Base-by-base conservation (phyloP, 1,140 invertebrate species). In the Neodiprion pinetum region DNA sequence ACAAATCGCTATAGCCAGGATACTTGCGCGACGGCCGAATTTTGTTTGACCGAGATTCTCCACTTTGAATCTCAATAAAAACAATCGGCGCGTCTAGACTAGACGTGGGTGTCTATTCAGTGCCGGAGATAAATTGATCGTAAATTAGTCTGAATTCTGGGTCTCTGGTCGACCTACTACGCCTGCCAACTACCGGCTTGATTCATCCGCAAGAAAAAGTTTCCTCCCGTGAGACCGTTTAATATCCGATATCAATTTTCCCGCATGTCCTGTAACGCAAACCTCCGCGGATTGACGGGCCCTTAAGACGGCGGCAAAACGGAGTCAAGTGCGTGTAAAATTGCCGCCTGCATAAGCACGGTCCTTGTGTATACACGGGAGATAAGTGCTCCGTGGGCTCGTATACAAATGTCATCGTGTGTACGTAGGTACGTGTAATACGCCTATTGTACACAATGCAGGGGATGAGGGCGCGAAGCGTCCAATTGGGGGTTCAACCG, bases 271-370 rank as follows among this genome's bases (percentile, higher is more conserved):
- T 0, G 28, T 1, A 5, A 28, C 3, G 53, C 3, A 65, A 66
- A 12, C 71, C n/a, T 1, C 71, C 48, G 66, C 48, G 17, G 50
- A 50, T n/a, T 70, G 12, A 48, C 65, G 53, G 67, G 68, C 50
- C 47, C 47, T n/a, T 73, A 65, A 10, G 48, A n/a, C 61, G 61
- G 61, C 14, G 61, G 21, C 61, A 21, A n/a, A 40, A 40, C 86
- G 84, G 88, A 88, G 85, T 89, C 87, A 89, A 89, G 88, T 89
- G 88, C 88, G 87, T 88, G 88, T 89, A 88, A 88, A 89, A 89
- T 89, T 84, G 85, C 80, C 74, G 83, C 81, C 82, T 83, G 85
- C 81, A 82, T 0, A 40, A 40, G 28, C 28, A 40, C 28, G 28
- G 28, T 40, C 28, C n/a, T 61, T 61, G 53, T 61, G 7, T 40